Conservation (phyloP, 2,888 invertebrate species). For the Callinectes sapidus region DNA sequence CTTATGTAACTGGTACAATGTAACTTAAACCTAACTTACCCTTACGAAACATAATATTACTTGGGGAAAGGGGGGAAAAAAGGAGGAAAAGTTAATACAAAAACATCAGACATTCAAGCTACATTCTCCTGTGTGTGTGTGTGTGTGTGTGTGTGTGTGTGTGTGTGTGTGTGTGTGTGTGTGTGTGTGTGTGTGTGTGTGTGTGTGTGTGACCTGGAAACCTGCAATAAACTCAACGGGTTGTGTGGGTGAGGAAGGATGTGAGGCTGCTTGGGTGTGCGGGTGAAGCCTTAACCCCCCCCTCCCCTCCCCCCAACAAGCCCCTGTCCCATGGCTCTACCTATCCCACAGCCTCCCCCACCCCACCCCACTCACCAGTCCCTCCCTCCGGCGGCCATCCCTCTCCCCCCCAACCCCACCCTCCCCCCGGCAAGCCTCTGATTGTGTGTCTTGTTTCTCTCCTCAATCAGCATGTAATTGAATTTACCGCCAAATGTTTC, state of each 20-base stretch:
- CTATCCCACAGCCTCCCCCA: too few relatives aligned
- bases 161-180: slow-evolving; percentile 1
- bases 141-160: slow-evolving; percentile 1
- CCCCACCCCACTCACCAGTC: background rate
- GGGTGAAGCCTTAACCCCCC: background rate
- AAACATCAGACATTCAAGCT: too few relatives aligned
- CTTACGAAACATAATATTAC: background rate
- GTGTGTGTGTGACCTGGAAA: background rate
- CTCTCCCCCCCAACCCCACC: background rate
- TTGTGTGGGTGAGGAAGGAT: background rate
- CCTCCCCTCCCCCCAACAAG: background rate
- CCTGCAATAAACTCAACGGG: background rate
- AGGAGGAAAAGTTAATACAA: too few relatives aligned
- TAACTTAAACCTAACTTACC: too few relatives aligned
- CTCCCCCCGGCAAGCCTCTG: background rate
- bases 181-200: slow-evolving; percentile 1
- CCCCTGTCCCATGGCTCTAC: background rate
- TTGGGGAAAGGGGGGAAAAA: background rate
- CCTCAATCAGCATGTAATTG: slow-evolving; percentile 50
- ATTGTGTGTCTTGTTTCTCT: slow-evolving; percentile 36
- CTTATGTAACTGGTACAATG: background rate
- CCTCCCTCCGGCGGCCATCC: background rate
- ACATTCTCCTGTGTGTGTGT: background rate
- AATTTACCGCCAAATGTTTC: slow-evolving; percentile 36
- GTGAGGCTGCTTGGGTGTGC: background rate